Conservation (phyloP, 2,888 invertebrate genomes). For the Coremacera marginata region DNA sequence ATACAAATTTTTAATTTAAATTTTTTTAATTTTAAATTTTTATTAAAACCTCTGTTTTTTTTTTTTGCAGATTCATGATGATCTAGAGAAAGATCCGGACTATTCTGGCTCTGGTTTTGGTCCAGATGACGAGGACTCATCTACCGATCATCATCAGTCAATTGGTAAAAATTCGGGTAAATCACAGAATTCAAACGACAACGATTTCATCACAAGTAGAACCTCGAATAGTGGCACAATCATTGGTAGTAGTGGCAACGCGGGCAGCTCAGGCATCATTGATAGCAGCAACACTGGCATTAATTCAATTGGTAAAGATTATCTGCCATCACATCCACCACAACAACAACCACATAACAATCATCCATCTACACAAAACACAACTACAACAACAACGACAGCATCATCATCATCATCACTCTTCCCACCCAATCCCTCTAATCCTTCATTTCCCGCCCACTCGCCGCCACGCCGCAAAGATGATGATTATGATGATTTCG, state of each 20-base stretch:
- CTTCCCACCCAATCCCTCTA: constrained; percentile 9
- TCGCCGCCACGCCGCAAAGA: constrained; percentile 29
- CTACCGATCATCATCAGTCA: constrained; percentile 59
- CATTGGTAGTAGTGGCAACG: constrained; percentile 65
- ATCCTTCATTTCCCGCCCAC: not conserved
- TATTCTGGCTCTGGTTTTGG: constrained; percentile 90
- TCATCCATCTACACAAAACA: constrained; percentile 39
- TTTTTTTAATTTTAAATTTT: not conserved
- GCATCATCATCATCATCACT: constrained; percentile 45
- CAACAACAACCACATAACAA: constrained; percentile 38
- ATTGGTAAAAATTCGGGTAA: constrained; percentile 49
- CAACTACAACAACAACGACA: constrained; percentile 42
- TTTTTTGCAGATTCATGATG: constrained; percentile 67
- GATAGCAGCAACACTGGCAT: constrained; percentile 62
- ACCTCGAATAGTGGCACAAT: constrained; percentile 66
- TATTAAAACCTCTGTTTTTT: constrained; percentile 15
- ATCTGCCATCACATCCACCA: constrained; percentile 37
- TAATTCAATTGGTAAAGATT: constrained; percentile 67
- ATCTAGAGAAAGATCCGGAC: constrained; percentile 78
- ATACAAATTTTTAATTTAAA: not conserved
- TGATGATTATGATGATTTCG: constrained; percentile 53
- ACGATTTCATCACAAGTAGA: constrained; percentile 63
- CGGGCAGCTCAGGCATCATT: constrained; percentile 64
- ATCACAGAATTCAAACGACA: constrained; percentile 62
- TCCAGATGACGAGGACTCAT: constrained; percentile 82